Base-by-base conservation (phyloP, 2,113 vertebrate species). In the Acanthochromis polyacanthus region DNA sequence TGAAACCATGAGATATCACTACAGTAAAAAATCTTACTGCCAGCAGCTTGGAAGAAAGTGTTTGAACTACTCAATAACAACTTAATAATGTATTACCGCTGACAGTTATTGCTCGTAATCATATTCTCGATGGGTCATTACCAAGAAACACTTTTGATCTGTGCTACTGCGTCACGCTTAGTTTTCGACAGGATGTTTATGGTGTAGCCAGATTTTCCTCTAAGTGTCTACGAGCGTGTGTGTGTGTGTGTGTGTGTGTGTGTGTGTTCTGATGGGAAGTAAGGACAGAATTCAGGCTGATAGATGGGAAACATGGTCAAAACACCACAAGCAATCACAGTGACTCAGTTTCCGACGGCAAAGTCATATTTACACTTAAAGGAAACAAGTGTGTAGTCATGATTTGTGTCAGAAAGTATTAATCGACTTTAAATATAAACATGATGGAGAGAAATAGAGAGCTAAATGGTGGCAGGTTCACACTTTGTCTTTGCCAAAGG, bases 11-110 rank as follows among this genome's bases (percentile, higher is more conserved):
- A 73, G 73, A 84, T 23, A 48, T 71, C 63, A 58, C 50, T 64
- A 59, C 58, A 22, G 57, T 46, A 40, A 58, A 77, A 57, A 60
- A 23, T 60, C 30, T 25, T 61, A 43, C 56, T 51, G 65, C 66
- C 28, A 32, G 57, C 71, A 80, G 75, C 74, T 68, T 71, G 61
- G 48, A 57, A 68, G 55, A 52, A 68, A 71, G 22, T 45, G 52
- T 78, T 84, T 78, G 71, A 91, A 86, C 50, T 62, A 48, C 64
- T 85, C 61, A 36, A 50, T 45, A 89, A 87, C 71, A 75, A 61
- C 59, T 84, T 73, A 84, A 71, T 86, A 81, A 84, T 74, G 72
- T 66, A 84, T 82, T 65, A 63, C 52, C 55, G 12, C 65, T 48
- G 73, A 89, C 82, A 71, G 62, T 74, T 74, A 76, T 48, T 78